These are phyloP conservation scores for Branchinecta lindahli DNA, from an alignment of 1,140 invertebrate genomes.

Conservation along the genomic window DNA sequence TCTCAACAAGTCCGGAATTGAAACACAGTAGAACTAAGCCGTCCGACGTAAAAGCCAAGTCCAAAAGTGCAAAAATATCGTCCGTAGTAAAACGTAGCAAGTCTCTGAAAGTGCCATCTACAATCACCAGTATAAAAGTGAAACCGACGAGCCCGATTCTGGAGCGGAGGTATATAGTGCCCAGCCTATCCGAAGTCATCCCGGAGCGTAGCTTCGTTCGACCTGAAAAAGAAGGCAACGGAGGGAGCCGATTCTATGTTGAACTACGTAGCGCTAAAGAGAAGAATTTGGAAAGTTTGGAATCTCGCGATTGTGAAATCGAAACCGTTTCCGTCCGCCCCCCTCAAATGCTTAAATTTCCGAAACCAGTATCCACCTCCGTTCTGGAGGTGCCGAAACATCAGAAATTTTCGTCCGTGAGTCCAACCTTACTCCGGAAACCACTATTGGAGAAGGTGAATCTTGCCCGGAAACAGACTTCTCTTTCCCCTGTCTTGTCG, in stretches of 20 bases:
- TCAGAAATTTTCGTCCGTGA: not conserved
- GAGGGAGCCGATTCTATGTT: not conserved
- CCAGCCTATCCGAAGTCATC: not conserved
- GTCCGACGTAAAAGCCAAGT: not conserved
- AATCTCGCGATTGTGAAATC: not conserved
- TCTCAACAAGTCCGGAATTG: not conserved
- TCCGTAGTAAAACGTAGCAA: not conserved
- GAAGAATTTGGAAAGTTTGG: not conserved
- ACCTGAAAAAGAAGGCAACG: not conserved
- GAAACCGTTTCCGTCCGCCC: not conserved
- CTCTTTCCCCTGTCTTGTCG: not conserved
- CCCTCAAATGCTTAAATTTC: not conserved
- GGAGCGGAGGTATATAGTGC: not conserved
- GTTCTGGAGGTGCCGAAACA: not conserved
- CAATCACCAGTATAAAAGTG: not conserved
- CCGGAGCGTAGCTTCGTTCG: not conserved
- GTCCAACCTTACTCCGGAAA: not conserved
- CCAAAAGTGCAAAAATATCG: not conserved
- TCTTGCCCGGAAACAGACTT: not conserved
- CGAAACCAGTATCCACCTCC: not conserved
- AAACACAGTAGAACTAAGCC: conserved; percentile 2
- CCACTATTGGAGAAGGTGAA: not conserved
- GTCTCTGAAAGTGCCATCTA: not conserved
- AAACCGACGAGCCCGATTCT: not conserved
- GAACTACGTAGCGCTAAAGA: not conserved